A percentile compares a stretch with the other conserved stretches of the same genome.
phyloP scores from a whole-genome alignment of 2,888 invertebrate species.

The Drosophila paranaensis region DNA sequence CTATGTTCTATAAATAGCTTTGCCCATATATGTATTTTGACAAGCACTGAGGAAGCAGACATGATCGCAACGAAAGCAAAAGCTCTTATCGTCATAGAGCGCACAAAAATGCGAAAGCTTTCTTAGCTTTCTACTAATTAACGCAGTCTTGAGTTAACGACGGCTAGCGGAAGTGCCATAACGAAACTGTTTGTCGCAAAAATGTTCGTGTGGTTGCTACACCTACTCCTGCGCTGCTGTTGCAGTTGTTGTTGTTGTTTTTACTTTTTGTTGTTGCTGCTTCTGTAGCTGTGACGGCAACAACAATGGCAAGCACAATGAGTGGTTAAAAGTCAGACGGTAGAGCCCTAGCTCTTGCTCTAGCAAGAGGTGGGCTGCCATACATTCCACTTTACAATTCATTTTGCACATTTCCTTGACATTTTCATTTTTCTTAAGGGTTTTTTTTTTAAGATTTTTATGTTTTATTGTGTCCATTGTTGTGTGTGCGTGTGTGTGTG shows the following conservation, averaged over 20 bases:
- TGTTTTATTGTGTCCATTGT: constrained; percentile 42
- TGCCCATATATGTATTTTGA: constrained; percentile 7
- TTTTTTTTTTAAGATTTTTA: constrained; percentile 28
- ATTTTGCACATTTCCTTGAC: constrained; percentile 79
- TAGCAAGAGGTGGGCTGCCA: constrained; percentile 1
- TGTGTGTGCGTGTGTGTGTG: too few species aligned
- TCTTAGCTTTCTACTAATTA: constrained; percentile 34
- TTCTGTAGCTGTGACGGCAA: constrained; percentile 23
- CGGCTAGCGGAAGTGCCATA: constrained; percentile 40
- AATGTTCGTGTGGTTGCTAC: constrained; percentile 9
- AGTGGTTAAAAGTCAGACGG: constrained; percentile 36
- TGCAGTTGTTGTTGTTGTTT: constrained; percentile 15
- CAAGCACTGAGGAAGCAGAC: background rate
- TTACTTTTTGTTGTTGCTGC: constrained; percentile 6
- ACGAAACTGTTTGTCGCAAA: constrained; percentile 32
- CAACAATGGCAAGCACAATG: constrained; percentile 47
- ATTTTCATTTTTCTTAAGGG: too few species aligned
- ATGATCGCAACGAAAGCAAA: constrained; percentile 23
- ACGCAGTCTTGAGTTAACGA: constrained; percentile 42
- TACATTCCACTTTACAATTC: constrained; percentile 64
- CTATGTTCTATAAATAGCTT: constrained; percentile 11
- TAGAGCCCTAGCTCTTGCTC: too few species aligned
- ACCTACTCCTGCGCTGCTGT: constrained; percentile 6
- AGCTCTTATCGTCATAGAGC: constrained; percentile 9
- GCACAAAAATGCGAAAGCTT: constrained; percentile 11